Base-by-base conservation (phyloP, 2,888 invertebrate genomes). In the Diplolepis rosae region DNA sequence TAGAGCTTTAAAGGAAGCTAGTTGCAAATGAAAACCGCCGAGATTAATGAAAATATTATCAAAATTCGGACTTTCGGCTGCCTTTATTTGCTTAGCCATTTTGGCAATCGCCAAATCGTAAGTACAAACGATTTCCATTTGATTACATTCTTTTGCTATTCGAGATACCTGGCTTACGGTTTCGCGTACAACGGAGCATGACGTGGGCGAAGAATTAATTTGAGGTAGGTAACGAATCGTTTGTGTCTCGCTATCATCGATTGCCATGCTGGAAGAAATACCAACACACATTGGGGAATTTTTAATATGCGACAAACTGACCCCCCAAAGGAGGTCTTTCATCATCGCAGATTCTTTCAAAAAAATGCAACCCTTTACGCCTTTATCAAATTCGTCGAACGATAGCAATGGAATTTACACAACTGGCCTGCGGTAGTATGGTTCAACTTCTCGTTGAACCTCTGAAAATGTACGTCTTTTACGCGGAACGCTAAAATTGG, bases 41-140 rank as follows among this genome's bases (percentile, higher is more conserved):
- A 85, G 79, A 72, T 84, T 73, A n/a, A 84, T 69, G 65, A 85
- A 84, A 42, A 84, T 52, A 66, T 83, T 76, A 71, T 85, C 70
- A 51, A 68, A 87, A 77, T 42, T 13, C n/a, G 82, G 81, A 11
- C 75, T 79, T 73, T 82, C 69, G 42, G 51, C 45, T 51, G 48
- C 4, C 75, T 85, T 83, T 28, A 85, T 81, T 50, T 82, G 78
- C 51, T 51, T 70, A 51, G 70, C 51, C 74, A 82, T 77, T 71
- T 83, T 83, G 13, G 83, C 82, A 30, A 84, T 87, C 0, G 83
- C 83, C 61, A 85, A 80, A 80, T 87, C 85, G 69, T 85, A 85
- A 4, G 85, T 82, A 7, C 79, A 83, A 7, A 76, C 79, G 56
- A 84, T 82, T 11, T 79, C 5, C 66, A 27, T 3, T 74, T 85